phyloP scores from a whole-genome alignment of 1,140 invertebrate species.

The Psilanteris sp. region DNA sequence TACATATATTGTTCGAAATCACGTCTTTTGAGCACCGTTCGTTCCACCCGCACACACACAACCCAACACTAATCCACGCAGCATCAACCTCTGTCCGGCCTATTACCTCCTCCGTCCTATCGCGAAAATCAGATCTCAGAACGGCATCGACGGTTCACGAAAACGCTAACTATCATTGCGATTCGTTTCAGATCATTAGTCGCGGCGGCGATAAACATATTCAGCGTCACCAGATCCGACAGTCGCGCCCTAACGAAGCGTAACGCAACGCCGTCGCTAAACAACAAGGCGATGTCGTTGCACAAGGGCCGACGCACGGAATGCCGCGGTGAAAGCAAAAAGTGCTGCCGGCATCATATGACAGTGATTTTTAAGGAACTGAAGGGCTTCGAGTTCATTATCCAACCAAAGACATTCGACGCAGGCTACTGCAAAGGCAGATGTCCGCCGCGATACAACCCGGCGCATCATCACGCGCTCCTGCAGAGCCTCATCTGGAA shows the following conservation, averaged over 20 bases:
- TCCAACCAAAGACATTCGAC: constrained; percentile 86
- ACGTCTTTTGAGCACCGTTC: too few relatives aligned
- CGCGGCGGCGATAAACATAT: constrained; percentile 40
- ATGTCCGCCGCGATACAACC: constrained; percentile 85
- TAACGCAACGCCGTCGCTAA: constrained; percentile 42
- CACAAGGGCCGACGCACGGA: constrained; percentile 77
- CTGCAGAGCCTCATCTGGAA: constrained; percentile 86
- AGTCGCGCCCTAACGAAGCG: constrained; percentile 25
- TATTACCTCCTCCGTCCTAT: too few relatives aligned
- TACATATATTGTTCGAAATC: too few relatives aligned
- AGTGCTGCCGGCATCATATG: constrained; percentile 85
- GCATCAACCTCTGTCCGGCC: too few relatives aligned
- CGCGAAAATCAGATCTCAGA: too few relatives aligned
- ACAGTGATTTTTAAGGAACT: constrained; percentile 85
- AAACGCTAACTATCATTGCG: background rate
- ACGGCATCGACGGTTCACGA: background rate
- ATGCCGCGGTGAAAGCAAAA: constrained; percentile 79
- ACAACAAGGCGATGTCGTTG: constrained; percentile 71
- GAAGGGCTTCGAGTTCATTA: constrained; percentile 85
- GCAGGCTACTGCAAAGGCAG: constrained; percentile 87
- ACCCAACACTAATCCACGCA: too few relatives aligned
- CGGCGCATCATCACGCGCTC: constrained; percentile 86
- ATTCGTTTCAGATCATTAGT: constrained; percentile 40
- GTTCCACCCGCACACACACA: too few relatives aligned
- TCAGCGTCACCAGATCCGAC: constrained; percentile 30